Percentiles rank a stretch among this genome's conserved stretches.
These are phyloP conservation scores for Meiosimyza decipiens DNA, from an alignment of 2,888 invertebrate genomes.

Conservation along the genomic window DNA sequence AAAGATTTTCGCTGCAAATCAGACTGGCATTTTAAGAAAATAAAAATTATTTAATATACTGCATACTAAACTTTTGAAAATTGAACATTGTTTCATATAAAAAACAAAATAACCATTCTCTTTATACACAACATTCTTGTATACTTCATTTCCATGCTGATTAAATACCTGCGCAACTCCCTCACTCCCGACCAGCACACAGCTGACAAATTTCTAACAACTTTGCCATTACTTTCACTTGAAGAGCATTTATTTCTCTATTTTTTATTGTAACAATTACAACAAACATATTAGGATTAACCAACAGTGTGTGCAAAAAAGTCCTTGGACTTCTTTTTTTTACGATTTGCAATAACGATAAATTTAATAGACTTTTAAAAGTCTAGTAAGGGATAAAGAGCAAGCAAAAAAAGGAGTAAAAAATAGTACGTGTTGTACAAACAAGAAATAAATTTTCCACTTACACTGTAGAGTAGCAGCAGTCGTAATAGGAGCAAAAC, in stretches of 20 bases:
- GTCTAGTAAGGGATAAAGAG: slow-evolving; percentile 15
- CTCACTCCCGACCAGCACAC: neutral
- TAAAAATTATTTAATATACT: too few relatives aligned
- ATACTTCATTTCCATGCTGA: neutral
- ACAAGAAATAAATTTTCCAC: slow-evolving; percentile 29
- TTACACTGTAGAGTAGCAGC: neutral
- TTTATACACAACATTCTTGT: too few relatives aligned
- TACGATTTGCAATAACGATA: slow-evolving; percentile 53
- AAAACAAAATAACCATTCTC: too few relatives aligned
- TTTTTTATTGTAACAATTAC: slow-evolving; percentile 19
- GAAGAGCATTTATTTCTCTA: slow-evolving; percentile 12
- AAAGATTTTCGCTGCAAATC: too few relatives aligned
- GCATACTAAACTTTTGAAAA: too few relatives aligned
- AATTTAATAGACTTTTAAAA: slow-evolving; percentile 45
- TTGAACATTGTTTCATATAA: too few relatives aligned
- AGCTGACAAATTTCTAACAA: slow-evolving; percentile 26
- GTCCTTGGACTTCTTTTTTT: slow-evolving; percentile 18
- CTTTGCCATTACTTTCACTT: slow-evolving; percentile 32
- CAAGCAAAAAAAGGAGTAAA: neutral
- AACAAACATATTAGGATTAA: slow-evolving; percentile 34
- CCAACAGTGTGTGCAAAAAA: slow-evolving; percentile 11
- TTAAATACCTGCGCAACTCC: slow-evolving; percentile 2
- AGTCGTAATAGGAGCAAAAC: too few relatives aligned
- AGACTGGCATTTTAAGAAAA: too few relatives aligned
- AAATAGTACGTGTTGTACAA: slow-evolving; percentile 16